Base-by-base conservation (phyloP, 2,797 vertebrate species). In the Natrix natrix region DNA sequence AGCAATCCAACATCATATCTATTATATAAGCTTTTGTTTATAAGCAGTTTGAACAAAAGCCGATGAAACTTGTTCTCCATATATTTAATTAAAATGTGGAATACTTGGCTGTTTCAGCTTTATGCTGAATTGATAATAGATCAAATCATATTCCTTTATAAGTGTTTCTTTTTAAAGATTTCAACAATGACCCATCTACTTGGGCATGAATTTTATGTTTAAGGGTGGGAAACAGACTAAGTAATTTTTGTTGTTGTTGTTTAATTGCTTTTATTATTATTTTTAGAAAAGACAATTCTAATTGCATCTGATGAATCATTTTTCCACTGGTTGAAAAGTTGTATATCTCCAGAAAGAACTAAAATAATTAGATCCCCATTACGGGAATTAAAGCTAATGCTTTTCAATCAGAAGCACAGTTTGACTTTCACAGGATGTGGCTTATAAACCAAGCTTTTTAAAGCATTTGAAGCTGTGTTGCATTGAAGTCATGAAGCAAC, bases 381-480 rank as follows among this genome's bases (percentile, higher is more conserved):
- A 97, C 94, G 95, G 60, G 95, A 97, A 97, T 96, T 91, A 91
- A 95, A 96, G 97, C 92, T 92, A 96, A 96, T 95, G 92, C 96
- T 98, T 98, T 98, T 96, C 96, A 97, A 98, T 98, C 97, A 97
- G 95, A 96, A 96, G 93, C 94, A 96, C 94, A 95, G 96, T 88
- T 91, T 96, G 95, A 89, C 94, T 95, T 95, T 95, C 93, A 95
- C 94, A 97, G 97, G 97, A 98, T 97, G 95, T 97, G 97, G 96
- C 96, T 11, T 94, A 57, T 83, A 92, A 95, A 97, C 96, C 97
- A 97, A 93, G 92, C 96, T 94, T 97, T 96, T 43, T 78, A 97
- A 97, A 96, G 95, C 96, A 96, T 93, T 93, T 22, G 96, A 93
- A 95, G 94, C 95, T 96, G 97, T 94, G 96, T 91, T 96, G 22